A percentile compares a stretch with the other conserved stretches of the same genome.
phyloP scores from a whole-genome alignment of 2,888 invertebrate genomes.

The Hirtodrosophila histrioides region DNA sequence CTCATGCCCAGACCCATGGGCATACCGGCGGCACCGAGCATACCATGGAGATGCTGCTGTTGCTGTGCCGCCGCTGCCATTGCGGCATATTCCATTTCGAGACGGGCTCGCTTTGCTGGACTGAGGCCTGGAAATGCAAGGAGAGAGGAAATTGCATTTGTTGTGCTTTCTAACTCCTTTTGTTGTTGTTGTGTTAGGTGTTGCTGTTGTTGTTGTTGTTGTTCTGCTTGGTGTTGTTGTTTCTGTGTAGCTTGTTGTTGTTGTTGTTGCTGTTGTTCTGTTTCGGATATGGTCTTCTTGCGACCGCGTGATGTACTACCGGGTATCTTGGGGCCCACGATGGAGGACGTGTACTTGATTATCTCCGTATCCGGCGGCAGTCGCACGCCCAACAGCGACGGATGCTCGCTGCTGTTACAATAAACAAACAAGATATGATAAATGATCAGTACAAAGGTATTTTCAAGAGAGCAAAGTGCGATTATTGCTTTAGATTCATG shows the following conservation, averaged over 20 bases:
- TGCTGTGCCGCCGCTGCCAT: constrained; percentile 84
- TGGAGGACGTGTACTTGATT: constrained; percentile 94
- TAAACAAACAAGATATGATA: neutral
- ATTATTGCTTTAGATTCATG: no score
- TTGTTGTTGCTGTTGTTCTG: constrained; percentile 87
- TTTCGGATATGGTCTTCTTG: constrained; percentile 94
- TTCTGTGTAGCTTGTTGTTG: constrained; percentile 81
- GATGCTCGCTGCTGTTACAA: constrained; percentile 88
- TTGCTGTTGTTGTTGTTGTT: constrained; percentile 85
- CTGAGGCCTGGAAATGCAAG: constrained; percentile 86
- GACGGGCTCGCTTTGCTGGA: constrained; percentile 84
- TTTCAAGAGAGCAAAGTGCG: no score
- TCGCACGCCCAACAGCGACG: constrained; percentile 92
- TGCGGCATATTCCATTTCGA: constrained; percentile 84
- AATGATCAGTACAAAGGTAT: no score
- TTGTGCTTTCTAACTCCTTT: constrained; percentile 79
- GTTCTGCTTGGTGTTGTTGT: constrained; percentile 76
- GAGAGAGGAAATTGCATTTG: constrained; percentile 83
- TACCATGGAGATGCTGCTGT: constrained; percentile 74
- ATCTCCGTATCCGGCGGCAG: constrained; percentile 95
- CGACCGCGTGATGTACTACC: constrained; percentile 93
- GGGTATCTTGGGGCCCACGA: constrained; percentile 93
- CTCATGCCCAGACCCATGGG: constrained; percentile 50
- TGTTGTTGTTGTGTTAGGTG: constrained; percentile 62
- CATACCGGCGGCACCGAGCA: constrained; percentile 67